A percentile compares a stretch with the other conserved stretches of the same genome.
These are phyloP conservation scores for Symphodus melops DNA, from an alignment of 2,113 vertebrate genomes.

Conservation along the genomic window DNA sequence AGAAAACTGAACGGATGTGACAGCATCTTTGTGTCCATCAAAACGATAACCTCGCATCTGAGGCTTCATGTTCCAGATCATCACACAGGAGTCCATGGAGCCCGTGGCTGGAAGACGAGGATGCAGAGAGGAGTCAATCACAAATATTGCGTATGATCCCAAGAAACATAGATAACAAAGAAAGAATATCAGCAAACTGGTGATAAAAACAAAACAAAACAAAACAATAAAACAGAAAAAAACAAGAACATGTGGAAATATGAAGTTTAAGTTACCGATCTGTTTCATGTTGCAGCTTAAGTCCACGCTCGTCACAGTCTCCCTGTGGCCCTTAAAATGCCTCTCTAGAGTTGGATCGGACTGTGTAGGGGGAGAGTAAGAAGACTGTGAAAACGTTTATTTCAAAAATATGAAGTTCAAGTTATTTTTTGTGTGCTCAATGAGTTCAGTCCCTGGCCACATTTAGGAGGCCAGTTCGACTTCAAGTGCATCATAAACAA, in stretches of 20 bases:
- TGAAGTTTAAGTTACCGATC: conserved; percentile 83
- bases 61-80: conserved; percentile 96
- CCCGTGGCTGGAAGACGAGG: conserved; percentile 86
- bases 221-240: no score
- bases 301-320: conserved; percentile 91
- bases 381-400: neutral
- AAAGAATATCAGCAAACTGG: neutral
- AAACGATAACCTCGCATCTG: conserved; percentile 95
- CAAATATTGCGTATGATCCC: neutral
- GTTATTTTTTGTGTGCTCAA: no score
- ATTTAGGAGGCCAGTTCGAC: no score
- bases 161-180: neutral
- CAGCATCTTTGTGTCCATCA: conserved; percentile 92
- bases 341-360: conserved; percentile 92
- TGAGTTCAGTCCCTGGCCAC: no score
- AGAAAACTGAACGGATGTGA: conserved; percentile 93
- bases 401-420: neutral
- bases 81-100: conserved; percentile 92
- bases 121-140: conserved; percentile 6
- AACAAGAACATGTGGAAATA: neutral
- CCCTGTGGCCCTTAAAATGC: conserved; percentile 94
- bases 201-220: neutral
- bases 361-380: conserved; percentile 69
- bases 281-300: conserved; percentile 92
- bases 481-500: no score